Evolutionary conservation across 2,888 invertebrate species (phyloP).

Genomic region (Nomada ruficornis): DNA sequence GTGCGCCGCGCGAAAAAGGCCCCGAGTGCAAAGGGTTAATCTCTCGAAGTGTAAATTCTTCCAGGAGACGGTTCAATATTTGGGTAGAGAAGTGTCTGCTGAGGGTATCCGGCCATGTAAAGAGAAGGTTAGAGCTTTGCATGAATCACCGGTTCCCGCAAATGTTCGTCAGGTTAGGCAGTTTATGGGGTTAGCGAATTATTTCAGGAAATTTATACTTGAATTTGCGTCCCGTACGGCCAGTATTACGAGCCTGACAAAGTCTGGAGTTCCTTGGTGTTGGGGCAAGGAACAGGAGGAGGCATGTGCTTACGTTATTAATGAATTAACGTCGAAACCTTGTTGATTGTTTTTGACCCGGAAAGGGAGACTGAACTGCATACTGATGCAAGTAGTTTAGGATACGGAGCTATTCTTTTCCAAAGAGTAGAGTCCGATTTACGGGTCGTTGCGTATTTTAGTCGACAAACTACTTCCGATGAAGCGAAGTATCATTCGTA

Average conservation of each 20-base stretch:
- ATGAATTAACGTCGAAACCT: not conserved
- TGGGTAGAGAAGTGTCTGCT: constrained; percentile 63
- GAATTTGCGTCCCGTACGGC: not conserved
- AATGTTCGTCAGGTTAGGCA: constrained; percentile 7
- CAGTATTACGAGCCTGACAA: not conserved
- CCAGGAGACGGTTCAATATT: constrained; percentile 62
- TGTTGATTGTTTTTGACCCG: constrained; percentile 10
- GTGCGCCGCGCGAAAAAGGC: too few relatives aligned
- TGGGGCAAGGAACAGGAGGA: not conserved
- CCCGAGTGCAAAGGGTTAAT: too few relatives aligned
- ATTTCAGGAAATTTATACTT: constrained; percentile 24
- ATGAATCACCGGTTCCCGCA: not conserved
- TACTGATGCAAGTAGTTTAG: constrained; percentile 35
- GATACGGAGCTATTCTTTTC: constrained; percentile 8
- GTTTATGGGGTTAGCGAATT: constrained; percentile 3
- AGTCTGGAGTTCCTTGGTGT: not conserved
- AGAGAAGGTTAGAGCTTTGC: not conserved
- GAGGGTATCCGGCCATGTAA: not conserved
- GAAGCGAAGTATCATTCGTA: constrained; percentile 20
- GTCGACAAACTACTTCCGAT: not conserved
- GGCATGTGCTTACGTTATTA: not conserved
- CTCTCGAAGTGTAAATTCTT: constrained; percentile 6
- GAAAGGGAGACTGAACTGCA: constrained; percentile 8
- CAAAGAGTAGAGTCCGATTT: not conserved
- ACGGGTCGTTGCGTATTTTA: constrained; percentile 5